Percentiles rank a stretch among this genome's conserved stretches.
phyloP scores from a whole-genome alignment of 2,888 invertebrate genomes.

The Mycalesis mineus region DNA sequence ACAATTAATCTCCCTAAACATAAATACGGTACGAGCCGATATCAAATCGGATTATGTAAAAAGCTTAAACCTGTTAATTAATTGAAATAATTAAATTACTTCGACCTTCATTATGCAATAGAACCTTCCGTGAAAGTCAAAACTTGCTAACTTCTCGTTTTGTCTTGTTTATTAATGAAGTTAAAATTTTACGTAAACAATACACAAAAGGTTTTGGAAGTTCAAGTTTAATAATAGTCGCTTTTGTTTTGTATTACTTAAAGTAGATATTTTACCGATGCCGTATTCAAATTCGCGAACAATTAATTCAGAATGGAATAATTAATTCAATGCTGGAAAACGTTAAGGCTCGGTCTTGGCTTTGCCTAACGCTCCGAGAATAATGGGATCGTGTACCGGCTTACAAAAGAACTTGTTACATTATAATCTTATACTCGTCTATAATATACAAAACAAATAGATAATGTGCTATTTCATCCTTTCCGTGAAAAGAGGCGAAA shows the following conservation, averaged over 20 bases:
- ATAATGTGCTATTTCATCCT: too few species aligned
- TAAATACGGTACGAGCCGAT: neutral
- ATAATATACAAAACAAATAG: too few species aligned
- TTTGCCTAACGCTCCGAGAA: neutral
- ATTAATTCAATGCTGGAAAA: neutral
- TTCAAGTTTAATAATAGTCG: neutral
- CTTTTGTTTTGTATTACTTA: neutral
- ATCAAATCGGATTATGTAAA: neutral
- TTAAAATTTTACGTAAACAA: neutral
- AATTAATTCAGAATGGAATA: neutral
- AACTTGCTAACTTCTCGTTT: neutral
- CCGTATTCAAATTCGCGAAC: neutral
- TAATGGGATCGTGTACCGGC: too few species aligned
- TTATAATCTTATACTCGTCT: too few species aligned
- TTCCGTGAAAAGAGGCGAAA: too few species aligned
- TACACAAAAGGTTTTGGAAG: neutral
- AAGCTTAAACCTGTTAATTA: neutral
- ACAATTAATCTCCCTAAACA: too few species aligned
- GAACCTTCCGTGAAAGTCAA: neutral
- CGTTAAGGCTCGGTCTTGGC: neutral
- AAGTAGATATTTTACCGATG: neutral
- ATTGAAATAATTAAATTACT: neutral
- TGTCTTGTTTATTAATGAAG: neutral
- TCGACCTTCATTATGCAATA: neutral
- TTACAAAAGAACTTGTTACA: too few species aligned